These are phyloP conservation scores for Catonia carolina DNA, from an alignment of 2,888 invertebrate species.

Conservation along the genomic window DNA sequence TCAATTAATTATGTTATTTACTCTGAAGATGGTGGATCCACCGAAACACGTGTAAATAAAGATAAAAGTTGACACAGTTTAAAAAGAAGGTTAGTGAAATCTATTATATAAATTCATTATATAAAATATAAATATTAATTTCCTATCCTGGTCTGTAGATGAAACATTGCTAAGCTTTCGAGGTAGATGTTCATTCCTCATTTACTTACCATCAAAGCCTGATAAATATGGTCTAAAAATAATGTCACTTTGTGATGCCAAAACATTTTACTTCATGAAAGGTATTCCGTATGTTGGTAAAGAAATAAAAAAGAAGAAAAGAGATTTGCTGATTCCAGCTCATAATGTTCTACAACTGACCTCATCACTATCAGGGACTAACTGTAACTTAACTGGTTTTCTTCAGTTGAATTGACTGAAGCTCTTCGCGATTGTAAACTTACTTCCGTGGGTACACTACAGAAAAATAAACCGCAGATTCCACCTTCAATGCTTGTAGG, in stretches of 20 bases:
- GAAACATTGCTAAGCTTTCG: constrained; percentile 24
- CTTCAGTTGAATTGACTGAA: neutral
- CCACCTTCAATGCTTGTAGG: neutral
- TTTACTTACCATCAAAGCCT: constrained; percentile 19
- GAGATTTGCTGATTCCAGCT: too few relatives aligned
- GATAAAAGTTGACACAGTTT: too few relatives aligned
- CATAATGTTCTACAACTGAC: too few relatives aligned
- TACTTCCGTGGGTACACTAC: neutral
- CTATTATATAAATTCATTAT: too few relatives aligned
- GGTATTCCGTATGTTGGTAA: neutral
- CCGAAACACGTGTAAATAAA: too few relatives aligned
- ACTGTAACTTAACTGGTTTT: neutral
- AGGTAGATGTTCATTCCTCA: constrained; percentile 23
- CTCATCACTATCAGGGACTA: too few relatives aligned
- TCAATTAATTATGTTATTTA: too few relatives aligned
- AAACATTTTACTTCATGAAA: constrained; percentile 7
- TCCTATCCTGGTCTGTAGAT: too few relatives aligned
- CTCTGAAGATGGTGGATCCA: too few relatives aligned
- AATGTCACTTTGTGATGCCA: constrained; percentile 22
- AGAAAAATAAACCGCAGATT: neutral
- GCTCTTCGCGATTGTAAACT: neutral
- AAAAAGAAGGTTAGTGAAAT: too few relatives aligned
- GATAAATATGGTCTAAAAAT: constrained; percentile 25
- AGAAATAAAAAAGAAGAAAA: too few relatives aligned
- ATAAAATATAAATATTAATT: too few relatives aligned